Evolutionary conservation across 2,113 vertebrate genomes (phyloP).

Genomic region (Nipponia nippon): DNA sequence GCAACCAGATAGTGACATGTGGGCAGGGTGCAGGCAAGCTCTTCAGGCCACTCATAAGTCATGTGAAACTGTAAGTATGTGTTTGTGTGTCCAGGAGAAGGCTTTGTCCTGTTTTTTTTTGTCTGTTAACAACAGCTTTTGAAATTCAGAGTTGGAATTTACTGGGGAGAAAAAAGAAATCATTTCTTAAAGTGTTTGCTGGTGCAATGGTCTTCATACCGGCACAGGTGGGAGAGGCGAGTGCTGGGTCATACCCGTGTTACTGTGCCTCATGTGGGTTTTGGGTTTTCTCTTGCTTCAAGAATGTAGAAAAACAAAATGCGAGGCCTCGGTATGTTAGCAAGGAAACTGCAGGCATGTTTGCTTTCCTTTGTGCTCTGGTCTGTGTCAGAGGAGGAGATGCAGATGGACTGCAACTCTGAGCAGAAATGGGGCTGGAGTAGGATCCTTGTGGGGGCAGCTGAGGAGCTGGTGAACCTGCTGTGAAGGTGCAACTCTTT

Average conservation of each 20-base stretch:
- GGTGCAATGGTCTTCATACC: neutral
- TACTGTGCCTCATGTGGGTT: neutral
- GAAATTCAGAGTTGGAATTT: neutral
- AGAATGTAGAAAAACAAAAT: neutral
- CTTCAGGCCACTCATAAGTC: constrained; percentile 12
- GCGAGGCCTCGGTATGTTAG: neutral
- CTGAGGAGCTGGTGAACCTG: neutral
- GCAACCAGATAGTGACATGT: neutral
- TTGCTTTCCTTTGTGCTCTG: neutral
- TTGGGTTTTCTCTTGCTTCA: neutral
- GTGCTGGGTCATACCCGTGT: neutral
- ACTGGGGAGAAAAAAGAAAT: neutral
- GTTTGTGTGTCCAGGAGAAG: neutral
- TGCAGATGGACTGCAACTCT: neutral
- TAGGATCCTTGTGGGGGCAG: neutral
- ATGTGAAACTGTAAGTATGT: neutral
- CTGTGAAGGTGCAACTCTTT: neutral
- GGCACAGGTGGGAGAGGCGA: neutral
- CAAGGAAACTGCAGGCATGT: neutral
- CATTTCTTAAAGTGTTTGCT: neutral
- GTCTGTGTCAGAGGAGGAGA: neutral
- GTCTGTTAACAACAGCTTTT: neutral
- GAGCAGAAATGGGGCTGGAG: neutral
- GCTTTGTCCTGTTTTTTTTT: neutral
- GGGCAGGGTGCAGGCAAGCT: neutral